phyloP scores from a whole-genome alignment of 1,140 invertebrate genomes.

The Drosophila tsacasi region DNA sequence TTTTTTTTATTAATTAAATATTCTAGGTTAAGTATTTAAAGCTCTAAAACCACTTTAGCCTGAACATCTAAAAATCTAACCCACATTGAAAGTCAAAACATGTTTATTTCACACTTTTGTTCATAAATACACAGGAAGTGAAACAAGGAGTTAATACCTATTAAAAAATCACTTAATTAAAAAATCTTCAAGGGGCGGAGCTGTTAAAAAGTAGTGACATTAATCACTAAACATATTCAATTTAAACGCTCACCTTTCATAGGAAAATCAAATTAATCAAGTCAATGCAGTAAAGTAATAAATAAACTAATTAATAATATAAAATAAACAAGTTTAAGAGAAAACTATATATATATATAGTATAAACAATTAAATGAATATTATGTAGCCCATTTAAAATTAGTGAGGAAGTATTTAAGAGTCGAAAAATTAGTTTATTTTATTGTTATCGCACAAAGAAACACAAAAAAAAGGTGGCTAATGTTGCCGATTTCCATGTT shows the following conservation, averaged over 20 bases:
- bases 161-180: slow-evolving; percentile 3
- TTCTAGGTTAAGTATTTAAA: too few species aligned
- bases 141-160: neutral
- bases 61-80: neutral
- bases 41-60: neutral
- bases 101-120: neutral
- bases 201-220: slow-evolving; percentile 1
- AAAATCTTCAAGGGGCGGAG: neutral
- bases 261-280: slow-evolving; percentile 10
- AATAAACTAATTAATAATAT: neutral
- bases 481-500: neutral
- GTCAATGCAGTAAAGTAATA: neutral
- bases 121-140: neutral
- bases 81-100: neutral
- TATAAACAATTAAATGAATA: too few species aligned
- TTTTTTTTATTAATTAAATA: neutral
- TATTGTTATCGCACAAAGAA: slow-evolving; percentile 2
- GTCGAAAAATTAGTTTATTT: neutral
- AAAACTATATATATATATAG: neutral
- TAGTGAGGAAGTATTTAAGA: neutral
- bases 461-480: neutral
- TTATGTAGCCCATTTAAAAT: neutral
- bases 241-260: slow-evolving; percentile 4
- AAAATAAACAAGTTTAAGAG: slow-evolving; percentile 1
- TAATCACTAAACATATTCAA: slow-evolving; percentile 5